Conservation (phyloP, 2,113 vertebrate genomes). For the Crotalus tigris region DNA sequence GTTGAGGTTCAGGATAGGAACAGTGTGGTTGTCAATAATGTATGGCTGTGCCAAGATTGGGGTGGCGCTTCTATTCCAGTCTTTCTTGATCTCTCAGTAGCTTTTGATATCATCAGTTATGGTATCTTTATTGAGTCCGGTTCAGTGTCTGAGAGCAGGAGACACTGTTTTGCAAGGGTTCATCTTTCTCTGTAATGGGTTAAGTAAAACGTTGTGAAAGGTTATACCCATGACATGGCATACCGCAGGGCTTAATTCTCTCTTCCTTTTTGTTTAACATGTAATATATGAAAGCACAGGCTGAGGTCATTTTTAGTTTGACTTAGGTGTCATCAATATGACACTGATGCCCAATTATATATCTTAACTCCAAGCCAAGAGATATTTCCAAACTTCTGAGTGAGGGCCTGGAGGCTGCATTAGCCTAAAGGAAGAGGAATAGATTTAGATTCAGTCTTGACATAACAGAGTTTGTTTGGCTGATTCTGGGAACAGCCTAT, state of each 20-base stretch:
- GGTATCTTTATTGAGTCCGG: neutral
- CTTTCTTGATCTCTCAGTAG: neutral
- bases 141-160: neutral
- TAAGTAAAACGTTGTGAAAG: neutral
- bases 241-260: neutral
- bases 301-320: neutral
- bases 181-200: neutral
- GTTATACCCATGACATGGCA: neutral
- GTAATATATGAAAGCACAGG: neutral
- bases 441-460: neutral
- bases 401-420: neutral
- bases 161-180: neutral
- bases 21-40: neutral
- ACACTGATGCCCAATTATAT: neutral
- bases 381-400: neutral
- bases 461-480: neutral
- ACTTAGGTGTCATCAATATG: neutral
- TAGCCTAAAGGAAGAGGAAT: neutral
- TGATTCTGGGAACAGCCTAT: neutral
- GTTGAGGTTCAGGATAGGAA: neutral
- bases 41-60: neutral
- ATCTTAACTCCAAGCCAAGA: neutral
- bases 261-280: neutral
- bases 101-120: neutral
- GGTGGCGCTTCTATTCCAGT: neutral